Conservation (phyloP, 2,888 invertebrate species). For the Habroteleia sp. region DNA sequence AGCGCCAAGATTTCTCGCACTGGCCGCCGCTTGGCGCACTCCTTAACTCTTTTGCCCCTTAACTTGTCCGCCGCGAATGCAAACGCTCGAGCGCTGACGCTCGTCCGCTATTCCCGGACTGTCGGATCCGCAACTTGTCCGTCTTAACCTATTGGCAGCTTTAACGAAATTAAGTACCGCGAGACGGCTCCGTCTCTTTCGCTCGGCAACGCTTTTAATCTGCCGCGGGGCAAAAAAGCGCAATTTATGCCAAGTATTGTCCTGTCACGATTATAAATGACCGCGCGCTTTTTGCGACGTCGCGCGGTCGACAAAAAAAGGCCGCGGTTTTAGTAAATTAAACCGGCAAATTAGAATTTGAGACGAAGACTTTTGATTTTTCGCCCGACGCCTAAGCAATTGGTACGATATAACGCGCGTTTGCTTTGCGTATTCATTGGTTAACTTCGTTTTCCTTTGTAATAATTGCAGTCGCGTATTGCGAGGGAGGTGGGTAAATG, state of each 20-base stretch:
- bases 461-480: too few relatives aligned
- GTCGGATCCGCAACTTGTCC: slow-evolving; percentile 40
- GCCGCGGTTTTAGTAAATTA: too few relatives aligned
- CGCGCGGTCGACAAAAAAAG: slow-evolving; percentile 1
- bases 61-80: slow-evolving; percentile 63
- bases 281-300: slow-evolving; percentile 3
- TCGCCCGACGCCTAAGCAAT: too few relatives aligned
- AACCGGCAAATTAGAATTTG: too few relatives aligned
- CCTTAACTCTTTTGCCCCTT: slow-evolving; percentile 35
- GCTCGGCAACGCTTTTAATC: slow-evolving; percentile 29
- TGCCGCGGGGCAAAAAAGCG: slow-evolving; percentile 39
- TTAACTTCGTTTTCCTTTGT: too few relatives aligned
- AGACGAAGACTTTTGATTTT: too few relatives aligned
- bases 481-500: too few relatives aligned
- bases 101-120: slow-evolving; percentile 11
- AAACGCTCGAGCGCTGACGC: slow-evolving; percentile 52
- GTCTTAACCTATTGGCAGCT: slow-evolving; percentile 53
- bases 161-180: slow-evolving; percentile 43
- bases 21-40: slow-evolving; percentile 53
- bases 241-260: slow-evolving; percentile 53
- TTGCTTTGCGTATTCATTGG: too few relatives aligned
- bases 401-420: too few relatives aligned
- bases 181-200: slow-evolving; percentile 5
- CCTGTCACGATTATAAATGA: slow-evolving; percentile 37
- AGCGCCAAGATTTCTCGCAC: slow-evolving; percentile 65